Base-by-base conservation (phyloP, 2,888 invertebrate genomes). In the Meganola albula region DNA sequence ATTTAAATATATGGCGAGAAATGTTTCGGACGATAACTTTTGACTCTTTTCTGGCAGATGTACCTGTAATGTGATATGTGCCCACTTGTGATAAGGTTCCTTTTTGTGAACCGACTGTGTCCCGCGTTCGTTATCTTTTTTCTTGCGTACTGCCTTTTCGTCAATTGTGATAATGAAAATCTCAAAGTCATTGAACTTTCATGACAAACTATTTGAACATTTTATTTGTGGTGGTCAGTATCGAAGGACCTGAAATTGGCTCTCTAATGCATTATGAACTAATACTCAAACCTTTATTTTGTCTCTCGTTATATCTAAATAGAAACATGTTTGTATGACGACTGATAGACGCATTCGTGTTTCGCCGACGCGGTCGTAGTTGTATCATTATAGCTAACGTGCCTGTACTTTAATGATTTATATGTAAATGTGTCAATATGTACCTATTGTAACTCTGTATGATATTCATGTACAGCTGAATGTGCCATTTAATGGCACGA, bases 371-470 rank as follows among this genome's bases (percentile, higher is more conserved):
- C 36, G 42, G 45, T 53, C 39, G 34, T 48, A 53, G 46, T 44
- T 53, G 43, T 52, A 53, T 58, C 46, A 47, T 58, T 58, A 55
- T 61, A 57, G 62, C 62, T 68, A 58, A 74, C 61, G 74, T 74
- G 78, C 74, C 74, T 75, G 70, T 64, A 53, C 59, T 58, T 58
- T 58, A 60, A 59, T 63, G 55, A 63, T 68, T 65, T 52, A 59
- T 64, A 63, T 78, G 74, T 80, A 75, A 73, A 79, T 78, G 73
- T 79, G 74, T 80, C 74, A 64, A 75, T 79, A 75, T 75, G 74
- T 77, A 79, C 65, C 68, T 78, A 76, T 65, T 64, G 57, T 66
- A 57, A 61, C 67, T 62, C 62, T 79, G 75, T 79, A 77, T 78
- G 59, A 75, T 79, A 78, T 74, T 74, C 60, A 64, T 76, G 80